Evolutionary conservation across 2,888 invertebrate genomes (phyloP).

Genomic region (Hylaea fasciaria): DNA sequence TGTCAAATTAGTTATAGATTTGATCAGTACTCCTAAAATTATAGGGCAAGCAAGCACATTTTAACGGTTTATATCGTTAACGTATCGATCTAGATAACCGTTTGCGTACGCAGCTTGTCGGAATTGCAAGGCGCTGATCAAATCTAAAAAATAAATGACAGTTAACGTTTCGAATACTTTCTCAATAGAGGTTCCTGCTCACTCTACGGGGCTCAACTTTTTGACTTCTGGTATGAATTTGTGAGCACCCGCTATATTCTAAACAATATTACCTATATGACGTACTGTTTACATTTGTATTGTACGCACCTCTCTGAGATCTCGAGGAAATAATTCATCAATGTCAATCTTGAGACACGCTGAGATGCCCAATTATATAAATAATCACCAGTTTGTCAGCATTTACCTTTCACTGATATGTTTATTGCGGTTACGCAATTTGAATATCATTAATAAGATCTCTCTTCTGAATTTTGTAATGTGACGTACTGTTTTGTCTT

Average conservation of each 20-base stretch:
- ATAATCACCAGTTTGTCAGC: constrained; percentile 39
- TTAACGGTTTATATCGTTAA: too few species aligned
- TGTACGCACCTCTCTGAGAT: constrained; percentile 30
- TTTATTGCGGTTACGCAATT: constrained; percentile 25
- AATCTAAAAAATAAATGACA: too few species aligned
- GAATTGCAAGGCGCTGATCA: too few species aligned
- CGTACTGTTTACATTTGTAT: constrained; percentile 10
- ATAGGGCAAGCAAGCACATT: too few species aligned
- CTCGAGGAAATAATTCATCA: constrained; percentile 75
- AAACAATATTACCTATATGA: neutral
- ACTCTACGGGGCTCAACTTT: neutral
- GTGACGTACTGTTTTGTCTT: constrained; percentile 13
- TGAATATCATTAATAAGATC: constrained; percentile 20
- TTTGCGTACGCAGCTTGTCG: too few species aligned
- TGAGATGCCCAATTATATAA: constrained; percentile 70
- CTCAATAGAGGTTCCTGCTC: too few species aligned
- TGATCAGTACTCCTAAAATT: too few species aligned
- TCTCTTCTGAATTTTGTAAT: constrained; percentile 19
- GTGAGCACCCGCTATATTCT: neutral
- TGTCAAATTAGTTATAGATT: too few species aligned
- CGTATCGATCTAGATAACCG: too few species aligned
- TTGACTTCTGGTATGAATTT: too few species aligned
- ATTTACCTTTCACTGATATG: constrained; percentile 28
- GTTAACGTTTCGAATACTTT: too few species aligned
- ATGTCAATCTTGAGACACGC: constrained; percentile 63